phyloP scores from a whole-genome alignment of 2,888 invertebrate genomes.

The Elegia similella region DNA sequence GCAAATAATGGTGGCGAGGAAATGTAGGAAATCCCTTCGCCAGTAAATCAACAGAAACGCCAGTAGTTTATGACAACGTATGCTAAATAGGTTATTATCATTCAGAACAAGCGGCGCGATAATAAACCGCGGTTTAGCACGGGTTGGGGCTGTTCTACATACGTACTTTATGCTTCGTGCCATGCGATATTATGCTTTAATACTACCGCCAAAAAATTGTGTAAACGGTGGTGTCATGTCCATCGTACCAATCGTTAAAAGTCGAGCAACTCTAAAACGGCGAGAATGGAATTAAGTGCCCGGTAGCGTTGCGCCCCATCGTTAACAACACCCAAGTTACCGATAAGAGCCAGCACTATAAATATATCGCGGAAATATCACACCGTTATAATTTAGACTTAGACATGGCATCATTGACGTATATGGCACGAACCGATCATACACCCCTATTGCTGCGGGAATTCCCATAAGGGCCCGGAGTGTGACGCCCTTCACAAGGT shows the following conservation, averaged over 20 bases:
- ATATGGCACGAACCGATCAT: too few relatives aligned
- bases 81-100: conserved; percentile 14
- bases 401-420: too few relatives aligned
- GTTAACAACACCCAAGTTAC: too few relatives aligned
- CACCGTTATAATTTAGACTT: too few relatives aligned
- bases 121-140: conserved; percentile 10
- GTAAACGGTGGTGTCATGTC: neutral
- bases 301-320: too few relatives aligned
- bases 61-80: conserved; percentile 13
- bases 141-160: conserved; percentile 2
- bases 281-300: too few relatives aligned
- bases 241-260: neutral
- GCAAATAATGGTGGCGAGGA: neutral
- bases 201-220: too few relatives aligned
- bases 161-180: neutral
- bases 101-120: conserved; percentile 7
- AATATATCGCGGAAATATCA: too few relatives aligned
- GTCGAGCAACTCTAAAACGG: neutral
- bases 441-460: too few relatives aligned
- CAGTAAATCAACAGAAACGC: conserved; percentile 7
- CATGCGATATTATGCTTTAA: neutral
- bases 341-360: too few relatives aligned
- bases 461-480: too few relatives aligned
- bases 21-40: conserved; percentile 6
- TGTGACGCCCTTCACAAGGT: too few relatives aligned